Conservation (phyloP, 2,888 invertebrate genomes). For the Ormyrus nitidulus region DNA sequence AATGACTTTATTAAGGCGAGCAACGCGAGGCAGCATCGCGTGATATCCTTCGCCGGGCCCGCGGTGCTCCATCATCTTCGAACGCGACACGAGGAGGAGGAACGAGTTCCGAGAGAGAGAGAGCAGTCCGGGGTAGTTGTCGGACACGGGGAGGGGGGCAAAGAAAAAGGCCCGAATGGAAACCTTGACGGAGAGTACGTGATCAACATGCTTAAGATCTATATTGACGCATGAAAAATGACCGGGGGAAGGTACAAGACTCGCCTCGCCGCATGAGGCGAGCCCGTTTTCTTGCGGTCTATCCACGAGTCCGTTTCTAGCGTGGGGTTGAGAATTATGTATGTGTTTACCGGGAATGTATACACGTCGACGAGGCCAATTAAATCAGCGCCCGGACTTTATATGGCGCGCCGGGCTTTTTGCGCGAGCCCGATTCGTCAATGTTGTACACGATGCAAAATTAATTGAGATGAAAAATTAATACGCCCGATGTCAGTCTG, state of each 20-base stretch:
- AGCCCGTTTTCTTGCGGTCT: conserved; percentile 17
- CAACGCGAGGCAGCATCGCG: not conserved
- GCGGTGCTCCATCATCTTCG: conserved; percentile 43
- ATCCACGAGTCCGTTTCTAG: conserved; percentile 23
- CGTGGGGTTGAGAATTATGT: conserved; percentile 53
- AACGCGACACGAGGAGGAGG: conserved; percentile 35
- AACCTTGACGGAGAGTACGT: conserved; percentile 48
- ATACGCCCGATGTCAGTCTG: too few species aligned
- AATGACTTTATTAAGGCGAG: conserved; percentile 72
- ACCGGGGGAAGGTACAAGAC: conserved; percentile 40
- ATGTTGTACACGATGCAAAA: not conserved
- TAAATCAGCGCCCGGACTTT: conserved; percentile 63
- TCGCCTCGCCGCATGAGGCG: conserved; percentile 26
- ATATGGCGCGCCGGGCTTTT: conserved; percentile 30
- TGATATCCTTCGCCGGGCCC: not conserved
- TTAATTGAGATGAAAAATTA: conserved; percentile 21
- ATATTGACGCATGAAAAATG: conserved; percentile 55
- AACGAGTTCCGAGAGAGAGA: conserved; percentile 42
- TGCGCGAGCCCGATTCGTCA: conserved; percentile 16
- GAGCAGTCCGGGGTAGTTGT: not conserved
- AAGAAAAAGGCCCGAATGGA: conserved; percentile 40
- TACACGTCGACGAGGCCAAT: conserved; percentile 56
- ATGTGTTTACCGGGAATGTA: conserved; percentile 1
- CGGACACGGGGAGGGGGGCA: not conserved
- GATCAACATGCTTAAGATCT: conserved; percentile 54